Evolutionary conservation across 2,113 vertebrate genomes (phyloP).

Genomic region (Naja naja): DNA sequence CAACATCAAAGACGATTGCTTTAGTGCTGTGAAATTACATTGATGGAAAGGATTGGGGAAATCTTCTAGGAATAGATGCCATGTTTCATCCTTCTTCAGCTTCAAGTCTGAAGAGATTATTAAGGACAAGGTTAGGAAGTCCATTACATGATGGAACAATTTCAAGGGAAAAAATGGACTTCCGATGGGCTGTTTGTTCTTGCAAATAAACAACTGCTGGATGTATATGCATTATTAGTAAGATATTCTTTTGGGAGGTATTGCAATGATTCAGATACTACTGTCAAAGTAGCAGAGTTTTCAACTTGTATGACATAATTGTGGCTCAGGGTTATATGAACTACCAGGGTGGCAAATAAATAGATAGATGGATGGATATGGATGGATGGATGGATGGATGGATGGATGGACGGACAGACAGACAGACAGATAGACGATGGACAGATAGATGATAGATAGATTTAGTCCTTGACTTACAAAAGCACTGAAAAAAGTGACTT

Average conservation of each 20-base stretch:
- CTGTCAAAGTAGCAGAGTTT: background rate
- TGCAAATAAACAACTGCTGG: conserved; percentile 24
- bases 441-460: too few species aligned
- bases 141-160: conserved; percentile 13
- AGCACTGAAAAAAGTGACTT: too few species aligned
- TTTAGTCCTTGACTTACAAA: too few species aligned
- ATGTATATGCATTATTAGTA: background rate
- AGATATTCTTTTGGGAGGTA: background rate
- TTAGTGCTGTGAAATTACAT: conserved; percentile 34
- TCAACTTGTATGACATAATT: background rate
- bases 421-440: too few species aligned
- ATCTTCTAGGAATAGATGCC: conserved; percentile 20
- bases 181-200: conserved; percentile 31
- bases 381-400: too few species aligned
- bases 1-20: conserved; percentile 58
- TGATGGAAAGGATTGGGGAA: conserved; percentile 7
- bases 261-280: background rate
- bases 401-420: too few species aligned
- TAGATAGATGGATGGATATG: background rate
- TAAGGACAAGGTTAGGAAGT: conserved; percentile 14
- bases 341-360: background rate
- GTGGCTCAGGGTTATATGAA: background rate
- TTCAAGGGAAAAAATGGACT: background rate
- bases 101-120: conserved; percentile 36
- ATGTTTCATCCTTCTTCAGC: conserved; percentile 24